Base-by-base conservation (phyloP, 2,113 vertebrate species). In the Eudyptes chrysolophus region DNA sequence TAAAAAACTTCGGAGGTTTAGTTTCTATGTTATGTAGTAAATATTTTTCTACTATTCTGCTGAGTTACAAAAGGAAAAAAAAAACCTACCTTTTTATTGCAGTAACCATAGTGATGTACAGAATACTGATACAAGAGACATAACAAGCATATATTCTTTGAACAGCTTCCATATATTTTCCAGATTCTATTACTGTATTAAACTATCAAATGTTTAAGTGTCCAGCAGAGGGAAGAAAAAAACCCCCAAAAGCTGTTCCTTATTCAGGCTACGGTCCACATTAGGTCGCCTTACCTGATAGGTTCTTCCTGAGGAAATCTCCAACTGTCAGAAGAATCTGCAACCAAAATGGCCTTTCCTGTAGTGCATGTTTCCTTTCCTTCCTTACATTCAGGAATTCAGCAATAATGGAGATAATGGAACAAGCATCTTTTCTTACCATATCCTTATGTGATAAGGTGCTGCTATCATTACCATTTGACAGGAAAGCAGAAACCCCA, bases 41-140 rank as follows among this genome's bases (percentile, higher is more conserved):
- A 74, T 93, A 92, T 57, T 97, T 94, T 79, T 84, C 64, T 62
- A 92, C n/a, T 78, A 16, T 26, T 57, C 51, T 97, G 49, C 70
- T 48, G 60, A 46, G n/a, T 55, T 85, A 93, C 13, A 71, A 89
- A 74, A 81, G 42, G 64, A 57, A 84, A 90, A 52, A 82, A 54
- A 57, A 74, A 70, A 16, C 38, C 4, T 12, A 72, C 82, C 55
- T 95, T 94, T 98, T 92, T 92, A 71, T 87, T 95, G 27, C 40
- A 38, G 87, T 95, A 94, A 95, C 94, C 32, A 24, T 55, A 58
- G 84, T 4, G 22, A 96, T 42, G 6, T 69, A 54, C 48, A 84
- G 76, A 80, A 88, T 66, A 81, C 64, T 71, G 84, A 57, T 85
- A n/a, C 25, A 83, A 71, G 54, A 52, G 65, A 49, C 61, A 27